phyloP scores from a whole-genome alignment of 2,888 invertebrate species.

The Eueremaeus valkanovi region DNA sequence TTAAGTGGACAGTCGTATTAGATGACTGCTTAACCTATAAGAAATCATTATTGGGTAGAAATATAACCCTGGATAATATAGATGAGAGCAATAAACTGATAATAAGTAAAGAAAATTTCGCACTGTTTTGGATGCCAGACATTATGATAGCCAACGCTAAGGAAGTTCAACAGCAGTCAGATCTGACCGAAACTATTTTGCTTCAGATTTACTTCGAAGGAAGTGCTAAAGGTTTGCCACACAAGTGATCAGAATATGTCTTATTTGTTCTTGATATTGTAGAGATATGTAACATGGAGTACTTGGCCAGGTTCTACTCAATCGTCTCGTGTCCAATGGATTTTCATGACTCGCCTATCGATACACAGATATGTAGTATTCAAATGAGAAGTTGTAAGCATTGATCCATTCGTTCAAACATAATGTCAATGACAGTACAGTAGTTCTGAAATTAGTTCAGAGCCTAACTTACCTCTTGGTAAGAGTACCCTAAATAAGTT shows the following conservation, averaged over 20 bases:
- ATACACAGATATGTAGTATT: neutral
- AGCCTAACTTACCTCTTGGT: no score
- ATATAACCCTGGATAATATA: neutral
- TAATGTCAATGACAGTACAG: no score
- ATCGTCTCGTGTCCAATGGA: constrained; percentile 19
- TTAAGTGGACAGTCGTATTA: neutral
- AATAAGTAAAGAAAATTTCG: neutral
- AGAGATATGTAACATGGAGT: neutral
- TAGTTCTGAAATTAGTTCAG: no score
- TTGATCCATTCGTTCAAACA: no score
- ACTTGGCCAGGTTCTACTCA: neutral
- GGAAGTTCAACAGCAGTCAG: neutral
- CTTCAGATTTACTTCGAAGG: neutral
- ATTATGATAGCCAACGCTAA: constrained; percentile 13
- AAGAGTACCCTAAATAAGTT: no score
- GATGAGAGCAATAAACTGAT: neutral
- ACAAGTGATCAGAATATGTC: no score
- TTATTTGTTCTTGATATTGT: no score
- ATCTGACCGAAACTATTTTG: neutral
- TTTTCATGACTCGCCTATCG: neutral
- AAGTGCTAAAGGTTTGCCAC: neutral
- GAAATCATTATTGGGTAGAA: neutral
- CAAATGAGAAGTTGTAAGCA: constrained; percentile 4
- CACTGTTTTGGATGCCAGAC: constrained; percentile 20
- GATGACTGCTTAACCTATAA: neutral